These are phyloP conservation scores for Meleagris gallopavo DNA, from an alignment of 2,113 vertebrate genomes.

Conservation along the genomic window DNA sequence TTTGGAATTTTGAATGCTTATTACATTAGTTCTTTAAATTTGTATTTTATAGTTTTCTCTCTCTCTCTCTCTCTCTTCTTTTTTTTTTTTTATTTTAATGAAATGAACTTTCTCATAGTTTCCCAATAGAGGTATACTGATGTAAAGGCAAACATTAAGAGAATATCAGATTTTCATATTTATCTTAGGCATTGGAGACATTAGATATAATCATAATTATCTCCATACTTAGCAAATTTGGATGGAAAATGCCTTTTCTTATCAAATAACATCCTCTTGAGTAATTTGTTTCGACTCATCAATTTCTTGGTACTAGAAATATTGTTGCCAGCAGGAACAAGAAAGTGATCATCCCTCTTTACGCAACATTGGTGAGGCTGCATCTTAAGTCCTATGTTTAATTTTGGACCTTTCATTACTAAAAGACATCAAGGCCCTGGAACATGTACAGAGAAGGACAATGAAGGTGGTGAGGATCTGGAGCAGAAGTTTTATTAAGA, in stretches of 20 bases:
- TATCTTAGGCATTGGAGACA: neutral
- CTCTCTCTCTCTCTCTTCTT: no score
- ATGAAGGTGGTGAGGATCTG: no score
- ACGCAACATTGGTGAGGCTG: no score
- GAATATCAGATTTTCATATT: neutral
- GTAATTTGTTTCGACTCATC: neutral
- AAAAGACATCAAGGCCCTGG: no score
- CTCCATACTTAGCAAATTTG: neutral
- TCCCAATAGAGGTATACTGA: neutral
- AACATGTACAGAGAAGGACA: no score
- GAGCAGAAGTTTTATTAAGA: no score
- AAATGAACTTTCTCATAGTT: neutral
- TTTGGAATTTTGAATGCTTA: neutral
- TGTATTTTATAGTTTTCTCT: no score
- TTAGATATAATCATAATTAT: neutral
- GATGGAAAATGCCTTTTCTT: neutral
- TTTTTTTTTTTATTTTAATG: neutral
- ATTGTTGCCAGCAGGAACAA: no score
- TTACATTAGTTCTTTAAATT: neutral
- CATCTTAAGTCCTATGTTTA: no score
- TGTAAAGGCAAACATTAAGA: neutral
- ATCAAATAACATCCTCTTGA: neutral
- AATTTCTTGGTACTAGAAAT: no score
- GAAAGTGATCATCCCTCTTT: no score
- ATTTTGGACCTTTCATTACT: no score